Conservation (phyloP, 2,113 vertebrate species). For the Heterotis niloticus region DNA sequence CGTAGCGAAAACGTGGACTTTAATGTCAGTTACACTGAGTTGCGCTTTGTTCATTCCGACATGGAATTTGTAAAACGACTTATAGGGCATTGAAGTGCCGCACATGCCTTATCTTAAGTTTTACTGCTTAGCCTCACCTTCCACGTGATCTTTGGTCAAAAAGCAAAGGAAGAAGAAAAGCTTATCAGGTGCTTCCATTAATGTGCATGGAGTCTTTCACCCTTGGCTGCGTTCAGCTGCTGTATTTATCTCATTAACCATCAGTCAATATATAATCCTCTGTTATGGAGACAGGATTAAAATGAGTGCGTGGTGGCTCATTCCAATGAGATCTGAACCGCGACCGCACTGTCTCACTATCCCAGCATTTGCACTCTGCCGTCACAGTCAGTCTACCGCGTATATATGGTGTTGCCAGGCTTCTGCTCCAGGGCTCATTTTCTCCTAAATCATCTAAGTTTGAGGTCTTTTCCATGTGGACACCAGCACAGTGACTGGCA, state of each 20-base stretch:
- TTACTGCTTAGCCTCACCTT: too few species aligned
- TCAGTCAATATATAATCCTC: slow-evolving; percentile 13
- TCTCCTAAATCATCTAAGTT: not conserved
- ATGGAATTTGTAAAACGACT: too few species aligned
- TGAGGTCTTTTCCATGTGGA: not conserved
- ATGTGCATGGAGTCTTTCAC: not conserved
- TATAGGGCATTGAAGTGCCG: too few species aligned
- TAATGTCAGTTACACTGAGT: too few species aligned
- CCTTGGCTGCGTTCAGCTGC: not conserved
- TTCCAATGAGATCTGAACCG: not conserved
- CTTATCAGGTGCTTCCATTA: not conserved
- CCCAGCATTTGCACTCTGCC: not conserved
- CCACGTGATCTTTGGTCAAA: not conserved
- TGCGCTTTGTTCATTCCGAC: too few species aligned
- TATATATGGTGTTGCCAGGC: too few species aligned
- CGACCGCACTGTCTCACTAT: not conserved
- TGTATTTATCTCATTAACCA: slow-evolving; percentile 9
- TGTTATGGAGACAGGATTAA: not conserved
- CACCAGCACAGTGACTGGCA: not conserved
- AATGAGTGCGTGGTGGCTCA: not conserved
- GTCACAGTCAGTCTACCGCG: not conserved
- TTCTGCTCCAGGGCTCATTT: too few species aligned
- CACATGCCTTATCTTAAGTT: too few species aligned
- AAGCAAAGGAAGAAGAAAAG: not conserved
- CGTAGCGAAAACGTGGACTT: too few species aligned